Percentiles rank a stretch among this genome's conserved stretches.
phyloP scores from a whole-genome alignment of 1,140 invertebrate genomes.

The Doryteuthis pealeii region DNA sequence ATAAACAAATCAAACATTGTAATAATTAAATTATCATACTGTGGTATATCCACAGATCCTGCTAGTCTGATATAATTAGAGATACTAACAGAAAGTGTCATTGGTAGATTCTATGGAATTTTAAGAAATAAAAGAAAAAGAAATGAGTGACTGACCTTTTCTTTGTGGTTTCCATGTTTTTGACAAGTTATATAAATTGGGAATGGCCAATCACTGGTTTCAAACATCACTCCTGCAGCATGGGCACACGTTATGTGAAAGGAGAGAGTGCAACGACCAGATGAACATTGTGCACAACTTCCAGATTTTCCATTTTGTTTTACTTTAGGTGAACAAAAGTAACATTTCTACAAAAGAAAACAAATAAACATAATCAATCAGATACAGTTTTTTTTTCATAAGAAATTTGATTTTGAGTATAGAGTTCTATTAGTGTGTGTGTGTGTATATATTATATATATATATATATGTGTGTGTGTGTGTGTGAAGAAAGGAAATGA shows the following conservation, averaged over 20 bases:
- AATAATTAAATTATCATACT: too few species aligned
- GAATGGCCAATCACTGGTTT: constrained; percentile 59
- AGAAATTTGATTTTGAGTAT: not conserved
- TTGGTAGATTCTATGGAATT: too few species aligned
- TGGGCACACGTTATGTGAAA: constrained; percentile 65
- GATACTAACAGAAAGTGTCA: too few species aligned
- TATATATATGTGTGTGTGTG: too few species aligned
- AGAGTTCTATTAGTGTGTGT: too few species aligned
- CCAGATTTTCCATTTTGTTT: constrained; percentile 34
- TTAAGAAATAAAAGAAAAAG: not conserved
- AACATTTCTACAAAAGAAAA: constrained; percentile 45
- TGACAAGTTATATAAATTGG: constrained; percentile 64
- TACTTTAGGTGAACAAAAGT: constrained; percentile 35
- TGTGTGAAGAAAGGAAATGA: too few species aligned
- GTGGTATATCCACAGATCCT: too few species aligned
- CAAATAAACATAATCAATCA: not conserved
- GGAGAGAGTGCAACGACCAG: constrained; percentile 56
- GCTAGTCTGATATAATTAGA: too few species aligned
- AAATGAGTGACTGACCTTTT: constrained; percentile 30
- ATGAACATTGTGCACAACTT: constrained; percentile 61
- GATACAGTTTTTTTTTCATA: not conserved
- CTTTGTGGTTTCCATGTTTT: constrained; percentile 37
- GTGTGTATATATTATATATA: too few species aligned
- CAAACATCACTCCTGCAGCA: constrained; percentile 59
- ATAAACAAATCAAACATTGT: too few species aligned